Conservation (phyloP, 2,113 vertebrate genomes). For the Phodopus roborovskii region DNA sequence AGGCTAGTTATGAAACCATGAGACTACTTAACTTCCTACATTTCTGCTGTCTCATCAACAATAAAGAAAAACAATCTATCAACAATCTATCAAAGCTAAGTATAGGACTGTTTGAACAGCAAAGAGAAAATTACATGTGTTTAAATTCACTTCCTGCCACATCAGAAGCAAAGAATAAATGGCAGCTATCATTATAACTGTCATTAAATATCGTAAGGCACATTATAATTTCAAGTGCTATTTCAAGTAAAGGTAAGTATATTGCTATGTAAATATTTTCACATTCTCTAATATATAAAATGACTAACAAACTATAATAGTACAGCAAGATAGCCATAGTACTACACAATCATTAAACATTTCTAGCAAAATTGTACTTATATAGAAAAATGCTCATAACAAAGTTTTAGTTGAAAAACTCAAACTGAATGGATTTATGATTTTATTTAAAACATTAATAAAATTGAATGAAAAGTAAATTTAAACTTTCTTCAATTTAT, state of each 20-base stretch:
- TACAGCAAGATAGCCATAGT: not conserved
- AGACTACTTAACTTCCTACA: not conserved
- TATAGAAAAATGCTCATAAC: not conserved
- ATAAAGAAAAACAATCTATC: not conserved
- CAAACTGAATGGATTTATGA: not conserved
- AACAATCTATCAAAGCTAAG: not conserved
- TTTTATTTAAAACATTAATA: constrained; percentile 13
- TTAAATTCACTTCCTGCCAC: not conserved
- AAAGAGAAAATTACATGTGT: not conserved
- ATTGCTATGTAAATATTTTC: constrained; percentile 34
- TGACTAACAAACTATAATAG: not conserved
- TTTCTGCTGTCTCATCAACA: constrained; percentile 2
- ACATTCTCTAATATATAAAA: constrained; percentile 12
- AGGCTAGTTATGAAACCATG: not conserved
- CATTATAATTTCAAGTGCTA: not conserved
- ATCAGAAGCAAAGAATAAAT: constrained; percentile 24
- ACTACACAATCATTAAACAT: constrained; percentile 8
- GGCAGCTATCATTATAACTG: not conserved
- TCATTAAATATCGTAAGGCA: not conserved
- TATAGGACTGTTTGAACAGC: not conserved
- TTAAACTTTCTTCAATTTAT: not conserved
- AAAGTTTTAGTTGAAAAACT: not conserved
- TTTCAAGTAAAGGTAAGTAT: not conserved
- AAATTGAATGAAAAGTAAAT: not conserved
- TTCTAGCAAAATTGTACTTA: not conserved